Percentiles rank a stretch among this genome's conserved stretches.
Conservation (phyloP, 1,140 invertebrate genomes). For the Telenomus remus region DNA sequence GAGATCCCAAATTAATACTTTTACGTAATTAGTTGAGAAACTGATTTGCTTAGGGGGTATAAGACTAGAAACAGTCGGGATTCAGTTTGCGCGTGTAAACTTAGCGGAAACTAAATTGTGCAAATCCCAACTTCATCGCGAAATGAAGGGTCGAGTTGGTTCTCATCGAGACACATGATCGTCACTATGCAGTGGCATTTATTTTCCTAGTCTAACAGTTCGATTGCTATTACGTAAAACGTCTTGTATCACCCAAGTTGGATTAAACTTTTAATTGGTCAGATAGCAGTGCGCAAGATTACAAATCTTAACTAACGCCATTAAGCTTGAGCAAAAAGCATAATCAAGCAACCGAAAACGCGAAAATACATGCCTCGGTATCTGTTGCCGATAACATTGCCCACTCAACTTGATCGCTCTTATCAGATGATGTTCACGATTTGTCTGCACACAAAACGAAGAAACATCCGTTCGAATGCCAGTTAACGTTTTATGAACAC, state of each 20-base stretch:
- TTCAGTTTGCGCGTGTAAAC: too few species aligned
- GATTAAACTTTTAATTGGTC: conserved; percentile 58
- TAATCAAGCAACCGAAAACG: too few species aligned
- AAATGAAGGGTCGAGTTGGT: conserved; percentile 37
- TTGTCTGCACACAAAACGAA: conserved; percentile 5
- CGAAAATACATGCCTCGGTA: too few species aligned
- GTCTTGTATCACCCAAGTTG: conserved; percentile 47
- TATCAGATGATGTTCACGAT: conserved; percentile 10
- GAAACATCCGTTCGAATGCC: too few species aligned
- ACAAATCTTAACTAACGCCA: too few species aligned
- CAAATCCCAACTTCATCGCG: conserved; percentile 40
- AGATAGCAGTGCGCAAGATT: conserved; percentile 24
- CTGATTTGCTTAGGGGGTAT: conserved; percentile 23
- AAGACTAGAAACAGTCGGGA: background rate
- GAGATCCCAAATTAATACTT: conserved; percentile 5
- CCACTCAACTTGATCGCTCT: conserved; percentile 8
- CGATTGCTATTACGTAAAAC: conserved; percentile 50
- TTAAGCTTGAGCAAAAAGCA: too few species aligned
- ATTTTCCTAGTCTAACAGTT: conserved; percentile 52
- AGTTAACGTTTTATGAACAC: conserved; percentile 1
- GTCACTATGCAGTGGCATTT: conserved; percentile 50
- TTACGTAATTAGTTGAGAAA: conserved; percentile 25
- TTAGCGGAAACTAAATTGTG: background rate
- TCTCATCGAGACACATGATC: conserved; percentile 42
- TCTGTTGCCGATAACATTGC: background rate